These are phyloP conservation scores for Fistularia commersonii DNA, from an alignment of 2,797 vertebrate genomes.

Conservation along the genomic window DNA sequence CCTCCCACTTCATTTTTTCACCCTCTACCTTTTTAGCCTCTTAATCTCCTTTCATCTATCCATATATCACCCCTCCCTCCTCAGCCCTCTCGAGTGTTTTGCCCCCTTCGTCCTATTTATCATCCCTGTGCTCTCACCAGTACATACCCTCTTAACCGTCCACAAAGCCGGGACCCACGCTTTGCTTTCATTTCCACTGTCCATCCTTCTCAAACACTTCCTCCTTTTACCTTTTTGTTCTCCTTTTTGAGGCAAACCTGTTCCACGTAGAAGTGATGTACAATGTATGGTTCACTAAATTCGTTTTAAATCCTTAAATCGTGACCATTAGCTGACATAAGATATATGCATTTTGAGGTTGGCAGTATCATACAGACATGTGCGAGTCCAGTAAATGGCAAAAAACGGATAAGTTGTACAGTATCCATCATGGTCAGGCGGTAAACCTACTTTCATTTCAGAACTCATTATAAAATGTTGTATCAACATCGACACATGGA, in stretches of 20 bases:
- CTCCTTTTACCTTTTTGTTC: conserved; percentile 14
- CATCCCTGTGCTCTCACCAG: conserved; percentile 19
- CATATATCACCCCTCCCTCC: conserved; percentile 13
- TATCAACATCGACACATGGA: too few relatives aligned
- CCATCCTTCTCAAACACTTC: conserved; percentile 46
- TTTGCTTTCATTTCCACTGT: conserved; percentile 28
- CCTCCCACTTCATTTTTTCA: conserved; percentile 4
- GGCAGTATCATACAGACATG: too few relatives aligned
- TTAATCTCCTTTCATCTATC: conserved; percentile 31
- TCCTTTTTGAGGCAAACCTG: conserved; percentile 7
- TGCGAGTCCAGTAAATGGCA: too few relatives aligned
- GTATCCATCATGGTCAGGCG: too few relatives aligned
- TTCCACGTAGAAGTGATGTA: conserved; percentile 15
- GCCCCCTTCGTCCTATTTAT: conserved; percentile 30
- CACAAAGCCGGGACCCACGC: conserved; percentile 1
- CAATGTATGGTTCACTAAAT: too few relatives aligned
- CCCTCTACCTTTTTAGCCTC: conserved; percentile 26
- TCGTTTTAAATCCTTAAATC: too few relatives aligned
- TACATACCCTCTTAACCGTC: conserved; percentile 21
- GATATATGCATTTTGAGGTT: too few relatives aligned
- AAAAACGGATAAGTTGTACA: too few relatives aligned
- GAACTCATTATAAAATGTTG: too few relatives aligned
- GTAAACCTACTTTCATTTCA: too few relatives aligned
- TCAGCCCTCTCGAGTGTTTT: conserved; percentile 17
- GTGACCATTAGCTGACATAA: too few relatives aligned